Conservation (phyloP, 2,888 invertebrate species). For the Chymomyza caudatula region DNA sequence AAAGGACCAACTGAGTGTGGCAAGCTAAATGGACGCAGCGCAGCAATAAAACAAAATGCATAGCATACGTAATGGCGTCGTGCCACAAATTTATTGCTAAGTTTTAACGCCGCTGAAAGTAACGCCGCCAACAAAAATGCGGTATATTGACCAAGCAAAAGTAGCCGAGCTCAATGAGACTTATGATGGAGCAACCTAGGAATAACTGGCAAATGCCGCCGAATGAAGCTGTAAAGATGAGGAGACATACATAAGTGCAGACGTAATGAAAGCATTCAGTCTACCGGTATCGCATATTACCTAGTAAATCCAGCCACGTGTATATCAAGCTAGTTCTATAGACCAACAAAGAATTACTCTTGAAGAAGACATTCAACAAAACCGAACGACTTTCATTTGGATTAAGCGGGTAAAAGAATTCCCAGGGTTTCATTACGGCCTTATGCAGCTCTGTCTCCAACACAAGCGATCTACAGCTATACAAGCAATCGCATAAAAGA, state of each 20-base stretch:
- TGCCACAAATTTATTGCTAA: neutral
- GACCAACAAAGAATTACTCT: constrained; percentile 70
- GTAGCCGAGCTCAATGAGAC: constrained; percentile 77
- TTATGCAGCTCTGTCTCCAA: constrained; percentile 55
- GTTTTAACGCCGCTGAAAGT: neutral
- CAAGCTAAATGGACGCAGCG: neutral
- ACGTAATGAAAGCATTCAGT: too few relatives aligned
- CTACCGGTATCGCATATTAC: too few relatives aligned
- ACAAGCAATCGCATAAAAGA: constrained; percentile 71
- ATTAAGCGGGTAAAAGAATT: neutral
- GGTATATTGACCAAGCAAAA: constrained; percentile 70
- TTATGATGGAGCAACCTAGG: constrained; percentile 79
- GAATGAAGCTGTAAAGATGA: constrained; percentile 75
- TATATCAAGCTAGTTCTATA: constrained; percentile 77
- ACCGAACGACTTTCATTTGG: constrained; percentile 33
- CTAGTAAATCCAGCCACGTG: constrained; percentile 78
- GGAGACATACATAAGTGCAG: too few relatives aligned
- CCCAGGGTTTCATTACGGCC: constrained; percentile 28
- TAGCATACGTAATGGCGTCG: neutral
- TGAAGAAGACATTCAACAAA: constrained; percentile 76
- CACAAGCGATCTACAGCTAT: constrained; percentile 71
- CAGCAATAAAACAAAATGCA: neutral
- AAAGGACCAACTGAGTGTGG: neutral
- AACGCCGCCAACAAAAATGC: constrained; percentile 28
- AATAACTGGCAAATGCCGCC: constrained; percentile 79